Percentiles rank a stretch among this genome's conserved stretches.
Evolutionary conservation across 92 coral and sea anemone species (phyloP).

Genomic region (Actinostola sp.): DNA sequence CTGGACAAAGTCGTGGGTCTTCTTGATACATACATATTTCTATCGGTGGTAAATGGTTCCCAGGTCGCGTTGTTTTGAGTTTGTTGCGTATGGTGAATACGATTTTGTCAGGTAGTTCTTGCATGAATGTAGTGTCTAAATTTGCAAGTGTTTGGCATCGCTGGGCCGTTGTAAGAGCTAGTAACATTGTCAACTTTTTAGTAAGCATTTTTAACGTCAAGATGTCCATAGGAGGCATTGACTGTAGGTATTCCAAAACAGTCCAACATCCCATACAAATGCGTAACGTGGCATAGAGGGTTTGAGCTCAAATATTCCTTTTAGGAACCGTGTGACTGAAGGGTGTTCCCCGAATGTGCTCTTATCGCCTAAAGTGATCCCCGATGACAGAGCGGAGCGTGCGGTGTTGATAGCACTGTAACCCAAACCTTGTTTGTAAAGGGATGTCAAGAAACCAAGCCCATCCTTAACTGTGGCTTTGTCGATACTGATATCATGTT

Average conservation of each 20-base stretch:
- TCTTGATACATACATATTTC: neutral
- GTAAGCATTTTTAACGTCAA: neutral
- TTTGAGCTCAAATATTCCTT: slow-evolving; percentile 31
- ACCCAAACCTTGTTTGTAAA: slow-evolving; percentile 1
- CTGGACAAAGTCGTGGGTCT: slow-evolving; percentile 10
- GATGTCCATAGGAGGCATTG: neutral
- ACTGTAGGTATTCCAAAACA: neutral
- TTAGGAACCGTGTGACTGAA: slow-evolving; percentile 18
- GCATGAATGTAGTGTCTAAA: slow-evolving; percentile 13
- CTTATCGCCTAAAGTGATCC: slow-evolving; percentile 25
- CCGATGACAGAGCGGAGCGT: slow-evolving; percentile 35
- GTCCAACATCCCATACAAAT: slow-evolving; percentile 29
- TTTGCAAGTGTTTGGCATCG: slow-evolving; percentile 22
- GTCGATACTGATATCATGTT: neutral
- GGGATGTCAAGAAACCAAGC: neutral
- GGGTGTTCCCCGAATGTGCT: slow-evolving; percentile 37
- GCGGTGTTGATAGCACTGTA: slow-evolving; percentile 47
- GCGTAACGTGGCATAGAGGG: slow-evolving; percentile 38
- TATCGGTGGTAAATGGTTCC: neutral
- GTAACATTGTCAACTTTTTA: slow-evolving; percentile 12
- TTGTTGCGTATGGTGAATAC: neutral
- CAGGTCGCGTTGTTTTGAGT: slow-evolving; percentile 9
- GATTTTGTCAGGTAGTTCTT: slow-evolving; percentile 5
- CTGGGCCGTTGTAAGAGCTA: slow-evolving; percentile 16
- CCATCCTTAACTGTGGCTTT: neutral